These are phyloP conservation scores for Drosophila auraria DNA, from an alignment of 1,140 invertebrate species.

Conservation along the genomic window DNA sequence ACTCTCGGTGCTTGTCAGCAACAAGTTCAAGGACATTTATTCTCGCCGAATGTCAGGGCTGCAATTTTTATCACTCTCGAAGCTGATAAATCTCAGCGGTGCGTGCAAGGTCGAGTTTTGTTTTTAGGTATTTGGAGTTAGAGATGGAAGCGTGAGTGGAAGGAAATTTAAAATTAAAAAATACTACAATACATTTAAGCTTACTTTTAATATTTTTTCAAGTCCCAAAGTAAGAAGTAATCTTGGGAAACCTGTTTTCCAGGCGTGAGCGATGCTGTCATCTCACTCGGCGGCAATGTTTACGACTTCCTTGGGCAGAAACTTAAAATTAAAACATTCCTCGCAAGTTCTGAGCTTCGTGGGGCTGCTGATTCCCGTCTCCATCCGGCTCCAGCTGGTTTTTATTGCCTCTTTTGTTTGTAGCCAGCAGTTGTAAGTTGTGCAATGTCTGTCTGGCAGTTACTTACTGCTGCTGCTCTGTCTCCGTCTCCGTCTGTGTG, in stretches of 20 bases:
- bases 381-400: conserved; percentile 25
- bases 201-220: not conserved
- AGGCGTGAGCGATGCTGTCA: not conserved
- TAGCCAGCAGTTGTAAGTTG: conserved; percentile 52
- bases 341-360: conserved; percentile 38
- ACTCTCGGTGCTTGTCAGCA: conserved; percentile 34
- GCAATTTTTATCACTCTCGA: conserved; percentile 39
- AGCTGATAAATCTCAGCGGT: conserved; percentile 40
- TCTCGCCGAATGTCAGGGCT: conserved; percentile 35
- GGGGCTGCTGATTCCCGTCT: conserved; percentile 12
- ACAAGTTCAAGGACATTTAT: conserved; percentile 65
- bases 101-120: conserved; percentile 16
- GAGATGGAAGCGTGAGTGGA: not conserved
- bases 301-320: conserved; percentile 25
- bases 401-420: conserved; percentile 53
- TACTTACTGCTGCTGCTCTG: conserved; percentile 34
- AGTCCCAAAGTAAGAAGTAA: too few species aligned
- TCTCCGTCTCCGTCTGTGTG: conserved; percentile 1
- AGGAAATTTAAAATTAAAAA: not conserved
- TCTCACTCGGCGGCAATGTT: conserved; percentile 1
- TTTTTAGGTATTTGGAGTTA: not conserved
- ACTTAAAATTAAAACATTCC: conserved; percentile 79
- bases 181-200: too few species aligned
- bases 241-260: not conserved
- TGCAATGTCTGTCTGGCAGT: conserved; percentile 45